phyloP scores from a whole-genome alignment of 2,797 vertebrate species.

The Sternarchorhynchus goeldii region DNA sequence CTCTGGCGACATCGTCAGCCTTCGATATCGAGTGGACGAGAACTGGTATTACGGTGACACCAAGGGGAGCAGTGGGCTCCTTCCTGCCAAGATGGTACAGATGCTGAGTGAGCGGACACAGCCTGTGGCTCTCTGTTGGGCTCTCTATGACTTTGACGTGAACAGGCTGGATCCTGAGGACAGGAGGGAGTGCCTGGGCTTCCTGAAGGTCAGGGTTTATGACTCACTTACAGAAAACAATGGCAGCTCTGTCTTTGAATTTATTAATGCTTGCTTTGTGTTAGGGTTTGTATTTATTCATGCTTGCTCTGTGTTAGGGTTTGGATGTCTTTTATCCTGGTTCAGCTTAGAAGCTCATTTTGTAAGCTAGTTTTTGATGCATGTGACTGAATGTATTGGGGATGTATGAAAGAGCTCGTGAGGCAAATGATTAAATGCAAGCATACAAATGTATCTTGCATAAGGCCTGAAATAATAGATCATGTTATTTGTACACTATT shows the following conservation, averaged over 20 bases:
- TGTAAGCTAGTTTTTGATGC: slow-evolving; percentile 4
- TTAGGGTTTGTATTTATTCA: background rate
- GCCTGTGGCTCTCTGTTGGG: slow-evolving; percentile 79
- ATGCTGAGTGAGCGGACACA: slow-evolving; percentile 76
- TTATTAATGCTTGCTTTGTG: background rate
- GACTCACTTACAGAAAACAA: background rate
- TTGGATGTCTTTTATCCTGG: no score
- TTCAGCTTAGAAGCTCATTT: background rate
- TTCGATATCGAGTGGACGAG: slow-evolving; percentile 80
- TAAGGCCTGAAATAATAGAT: slow-evolving; percentile 27
- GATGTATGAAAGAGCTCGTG: slow-evolving; percentile 8
- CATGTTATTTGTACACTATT: slow-evolving; percentile 27
- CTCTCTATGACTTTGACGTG: slow-evolving; percentile 81
- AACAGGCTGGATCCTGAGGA: slow-evolving; percentile 76
- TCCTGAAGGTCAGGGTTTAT: slow-evolving; percentile 79
- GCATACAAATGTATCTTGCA: slow-evolving; percentile 11
- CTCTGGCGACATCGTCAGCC: slow-evolving; percentile 74
- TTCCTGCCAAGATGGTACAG: slow-evolving; percentile 74
- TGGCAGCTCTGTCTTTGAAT: background rate
- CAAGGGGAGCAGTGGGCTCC: slow-evolving; percentile 70
- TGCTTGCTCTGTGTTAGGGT: background rate
- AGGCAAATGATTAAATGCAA: slow-evolving; percentile 1
- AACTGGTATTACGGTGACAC: slow-evolving; percentile 80
- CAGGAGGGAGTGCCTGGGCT: slow-evolving; percentile 78
- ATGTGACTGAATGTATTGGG: slow-evolving; percentile 9